A percentile compares a stretch with the other conserved stretches of the same genome.
phyloP scores from a whole-genome alignment of 2,113 vertebrate genomes.

The Stigmatopora argus region DNA sequence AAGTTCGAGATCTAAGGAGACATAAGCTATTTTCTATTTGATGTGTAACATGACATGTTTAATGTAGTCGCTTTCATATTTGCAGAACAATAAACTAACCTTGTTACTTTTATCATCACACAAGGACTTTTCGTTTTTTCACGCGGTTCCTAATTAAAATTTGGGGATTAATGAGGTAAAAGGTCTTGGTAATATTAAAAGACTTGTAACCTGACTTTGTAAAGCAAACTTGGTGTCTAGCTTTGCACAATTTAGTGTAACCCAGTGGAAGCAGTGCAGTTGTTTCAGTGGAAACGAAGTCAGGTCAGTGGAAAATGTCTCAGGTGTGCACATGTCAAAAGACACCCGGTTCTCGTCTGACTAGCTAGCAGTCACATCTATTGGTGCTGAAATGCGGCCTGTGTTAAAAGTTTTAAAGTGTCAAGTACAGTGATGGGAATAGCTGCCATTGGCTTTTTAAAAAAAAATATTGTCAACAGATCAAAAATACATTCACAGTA shows the following conservation, averaged over 20 bases:
- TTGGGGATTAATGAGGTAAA: conserved; percentile 49
- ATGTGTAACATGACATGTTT: conserved; percentile 65
- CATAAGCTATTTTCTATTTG: conserved; percentile 70
- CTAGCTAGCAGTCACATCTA: conserved; percentile 24
- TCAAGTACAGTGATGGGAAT: conserved; percentile 42
- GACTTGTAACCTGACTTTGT: conserved; percentile 57
- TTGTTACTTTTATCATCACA: conserved; percentile 39
- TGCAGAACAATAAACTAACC: conserved; percentile 55
- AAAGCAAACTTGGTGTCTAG: conserved; percentile 20
- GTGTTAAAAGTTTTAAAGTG: conserved; percentile 57
- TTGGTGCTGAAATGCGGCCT: conserved; percentile 50
- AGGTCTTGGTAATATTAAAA: conserved; percentile 66
- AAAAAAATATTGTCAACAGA: conserved; percentile 45
- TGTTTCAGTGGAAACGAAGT: neutral
- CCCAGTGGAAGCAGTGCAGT: neutral
- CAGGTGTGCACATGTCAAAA: conserved; percentile 50
- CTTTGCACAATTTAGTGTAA: conserved; percentile 3
- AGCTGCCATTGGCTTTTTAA: conserved; percentile 33
- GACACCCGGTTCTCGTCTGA: conserved; percentile 51
- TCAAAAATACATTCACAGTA: conserved; percentile 40
- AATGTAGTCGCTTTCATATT: conserved; percentile 56
- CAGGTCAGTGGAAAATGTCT: conserved; percentile 38
- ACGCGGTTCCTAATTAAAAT: conserved; percentile 12
- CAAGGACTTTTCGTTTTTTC: conserved; percentile 10
- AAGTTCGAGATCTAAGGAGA: conserved; percentile 31